These are phyloP conservation scores for Hofmannophila pseudospretella DNA, from an alignment of 2,888 invertebrate genomes.

Conservation along the genomic window DNA sequence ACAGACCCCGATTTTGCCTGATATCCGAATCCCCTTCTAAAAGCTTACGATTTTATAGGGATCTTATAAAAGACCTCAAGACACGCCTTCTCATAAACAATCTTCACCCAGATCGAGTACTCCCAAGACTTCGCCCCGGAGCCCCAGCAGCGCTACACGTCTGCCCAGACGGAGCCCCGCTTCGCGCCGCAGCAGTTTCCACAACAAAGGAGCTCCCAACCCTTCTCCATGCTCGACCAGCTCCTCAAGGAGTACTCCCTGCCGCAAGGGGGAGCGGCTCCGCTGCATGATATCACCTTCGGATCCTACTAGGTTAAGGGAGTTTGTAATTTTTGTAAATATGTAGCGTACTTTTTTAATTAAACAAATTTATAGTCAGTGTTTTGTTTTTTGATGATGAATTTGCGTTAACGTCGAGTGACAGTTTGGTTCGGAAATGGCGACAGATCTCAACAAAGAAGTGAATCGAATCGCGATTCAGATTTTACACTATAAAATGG, in stretches of 20 bases:
- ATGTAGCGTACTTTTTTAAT: slow-evolving; percentile 54
- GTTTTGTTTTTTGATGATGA: no score
- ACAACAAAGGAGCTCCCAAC: slow-evolving; percentile 37
- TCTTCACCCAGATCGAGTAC: slow-evolving; percentile 37
- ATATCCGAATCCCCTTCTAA: no score
- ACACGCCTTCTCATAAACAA: no score
- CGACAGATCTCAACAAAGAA: no score
- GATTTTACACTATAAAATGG: no score
- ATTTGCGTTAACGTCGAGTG: no score
- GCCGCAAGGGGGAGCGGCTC: slow-evolving; percentile 81
- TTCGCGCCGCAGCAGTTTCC: slow-evolving; percentile 23
- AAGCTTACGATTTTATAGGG: no score
- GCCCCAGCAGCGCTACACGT: no score
- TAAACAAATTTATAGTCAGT: neutral
- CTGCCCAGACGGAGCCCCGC: neutral
- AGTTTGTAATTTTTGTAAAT: slow-evolving; percentile 46
- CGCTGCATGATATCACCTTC: slow-evolving; percentile 90
- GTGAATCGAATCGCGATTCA: no score
- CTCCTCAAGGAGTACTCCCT: slow-evolving; percentile 88
- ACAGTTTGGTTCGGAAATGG: no score
- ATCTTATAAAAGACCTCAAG: no score
- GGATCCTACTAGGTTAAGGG: slow-evolving; percentile 81
- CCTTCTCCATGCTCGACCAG: slow-evolving; percentile 83
- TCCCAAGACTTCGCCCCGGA: slow-evolving; percentile 33
- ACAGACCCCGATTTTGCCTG: no score